Conservation (phyloP, 2,797 vertebrate genomes). For the Mormyrus proboscirostris region DNA sequence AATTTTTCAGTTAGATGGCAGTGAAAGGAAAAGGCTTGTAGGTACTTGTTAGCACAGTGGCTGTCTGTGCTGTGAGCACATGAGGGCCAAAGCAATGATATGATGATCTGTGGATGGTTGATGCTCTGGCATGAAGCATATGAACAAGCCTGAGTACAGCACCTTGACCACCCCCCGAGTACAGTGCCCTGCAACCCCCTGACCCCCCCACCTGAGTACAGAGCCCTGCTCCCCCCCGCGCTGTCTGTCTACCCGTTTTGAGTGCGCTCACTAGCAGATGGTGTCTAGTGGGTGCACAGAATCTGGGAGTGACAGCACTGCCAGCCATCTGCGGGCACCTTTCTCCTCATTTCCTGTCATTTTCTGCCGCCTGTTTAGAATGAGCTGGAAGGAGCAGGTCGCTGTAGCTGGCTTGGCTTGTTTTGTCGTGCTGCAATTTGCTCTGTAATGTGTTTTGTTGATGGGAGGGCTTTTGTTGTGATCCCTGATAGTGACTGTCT, state of each 20-base stretch:
- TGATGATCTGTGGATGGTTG: neutral
- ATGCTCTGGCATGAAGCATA: neutral
- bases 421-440: neutral
- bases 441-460: neutral
- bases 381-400: neutral
- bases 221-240: neutral
- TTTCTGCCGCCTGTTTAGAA: neutral
- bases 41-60: neutral
- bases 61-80: neutral
- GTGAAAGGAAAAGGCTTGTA: neutral
- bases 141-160: neutral
- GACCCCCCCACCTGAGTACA: neutral
- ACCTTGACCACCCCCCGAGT: neutral
- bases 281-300: constrained; percentile 32
- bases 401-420: neutral
- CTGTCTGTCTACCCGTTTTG: neutral
- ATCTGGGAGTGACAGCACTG: constrained; percentile 6
- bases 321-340: constrained; percentile 17
- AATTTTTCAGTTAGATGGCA: neutral
- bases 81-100: neutral
- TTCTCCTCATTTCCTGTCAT: neutral
- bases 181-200: neutral
- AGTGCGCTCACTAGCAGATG: constrained; percentile 31
- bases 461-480: neutral
- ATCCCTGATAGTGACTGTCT: neutral